phyloP scores from a whole-genome alignment of 1,140 invertebrate species.

The Neocloeon triangulifer region DNA sequence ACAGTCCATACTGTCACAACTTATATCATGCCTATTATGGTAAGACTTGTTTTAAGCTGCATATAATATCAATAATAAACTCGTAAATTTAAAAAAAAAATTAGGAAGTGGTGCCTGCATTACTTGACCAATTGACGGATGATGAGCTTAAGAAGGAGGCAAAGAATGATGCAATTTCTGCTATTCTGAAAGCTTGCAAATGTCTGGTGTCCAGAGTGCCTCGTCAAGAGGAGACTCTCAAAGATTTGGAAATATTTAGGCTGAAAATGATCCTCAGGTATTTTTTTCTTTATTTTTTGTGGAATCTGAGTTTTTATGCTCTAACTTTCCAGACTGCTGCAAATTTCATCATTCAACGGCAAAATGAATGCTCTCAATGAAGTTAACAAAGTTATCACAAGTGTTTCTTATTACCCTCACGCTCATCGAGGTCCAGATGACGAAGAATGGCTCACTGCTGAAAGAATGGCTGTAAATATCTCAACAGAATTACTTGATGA shows the following conservation, averaged over 20 bases:
- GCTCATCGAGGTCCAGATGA: constrained; percentile 44
- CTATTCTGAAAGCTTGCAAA: constrained; percentile 74
- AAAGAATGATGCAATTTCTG: constrained; percentile 79
- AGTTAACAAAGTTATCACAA: constrained; percentile 91
- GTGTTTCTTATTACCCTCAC: constrained; percentile 67
- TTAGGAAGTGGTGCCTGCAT: constrained; percentile 79
- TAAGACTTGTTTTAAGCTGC: constrained; percentile 21
- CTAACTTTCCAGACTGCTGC: constrained; percentile 21
- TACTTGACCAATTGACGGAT: constrained; percentile 87
- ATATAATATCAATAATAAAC: background rate
- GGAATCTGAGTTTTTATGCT: background rate
- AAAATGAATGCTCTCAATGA: constrained; percentile 99
- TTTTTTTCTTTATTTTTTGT: background rate
- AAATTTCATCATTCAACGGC: constrained; percentile 96
- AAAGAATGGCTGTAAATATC: constrained; percentile 68
- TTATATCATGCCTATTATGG: constrained; percentile 82
- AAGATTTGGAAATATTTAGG: constrained; percentile 83
- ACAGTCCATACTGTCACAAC: constrained; percentile 75
- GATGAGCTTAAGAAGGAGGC: constrained; percentile 93
- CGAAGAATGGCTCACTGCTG: constrained; percentile 84
- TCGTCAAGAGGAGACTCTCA: constrained; percentile 60
- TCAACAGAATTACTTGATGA: constrained; percentile 5
- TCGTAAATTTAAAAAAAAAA: background rate
- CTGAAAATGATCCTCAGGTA: constrained; percentile 81
- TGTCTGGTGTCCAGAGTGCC: constrained; percentile 57